A percentile compares a stretch with the other conserved stretches of the same genome.
phyloP scores from a whole-genome alignment of 2,888 invertebrate species.

The Mythimna albipuncta region DNA sequence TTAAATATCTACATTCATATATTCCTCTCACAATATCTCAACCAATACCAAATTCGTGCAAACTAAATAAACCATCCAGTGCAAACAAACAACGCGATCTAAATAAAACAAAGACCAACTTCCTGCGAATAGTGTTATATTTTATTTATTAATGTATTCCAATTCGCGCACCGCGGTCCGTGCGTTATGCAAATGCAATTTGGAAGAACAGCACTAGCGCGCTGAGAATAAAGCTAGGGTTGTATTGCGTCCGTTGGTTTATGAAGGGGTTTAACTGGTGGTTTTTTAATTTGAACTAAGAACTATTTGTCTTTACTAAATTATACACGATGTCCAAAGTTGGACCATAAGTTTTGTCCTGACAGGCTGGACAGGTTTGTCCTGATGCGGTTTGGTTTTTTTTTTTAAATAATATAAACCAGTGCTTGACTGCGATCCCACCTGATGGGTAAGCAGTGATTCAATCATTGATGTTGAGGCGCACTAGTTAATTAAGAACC shows the following conservation, averaged over 20 bases:
- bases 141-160: conserved; percentile 68
- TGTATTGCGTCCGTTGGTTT: conserved; percentile 17
- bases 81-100: conserved; percentile 6
- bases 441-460: too few relatives aligned
- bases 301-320: neutral
- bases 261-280: conserved; percentile 13
- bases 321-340: neutral
- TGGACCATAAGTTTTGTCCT: too few relatives aligned
- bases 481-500: too few relatives aligned
- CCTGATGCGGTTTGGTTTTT: too few relatives aligned
- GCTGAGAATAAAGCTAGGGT: conserved; percentile 48
- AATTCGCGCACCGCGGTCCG: conserved; percentile 65
- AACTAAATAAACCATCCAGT: neutral
- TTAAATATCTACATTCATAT: neutral
- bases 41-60: neutral
- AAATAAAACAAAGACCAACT: conserved; percentile 43
- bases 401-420: too few relatives aligned
- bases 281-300: neutral
- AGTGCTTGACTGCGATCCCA: too few relatives aligned
- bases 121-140: conserved; percentile 39
- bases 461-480: too few relatives aligned
- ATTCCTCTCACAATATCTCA: neutral
- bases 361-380: too few relatives aligned
- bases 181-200: conserved; percentile 88
- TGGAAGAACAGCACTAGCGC: conserved; percentile 78